phyloP scores from a whole-genome alignment of 2,888 invertebrate genomes.

The Anoncus sp. region DNA sequence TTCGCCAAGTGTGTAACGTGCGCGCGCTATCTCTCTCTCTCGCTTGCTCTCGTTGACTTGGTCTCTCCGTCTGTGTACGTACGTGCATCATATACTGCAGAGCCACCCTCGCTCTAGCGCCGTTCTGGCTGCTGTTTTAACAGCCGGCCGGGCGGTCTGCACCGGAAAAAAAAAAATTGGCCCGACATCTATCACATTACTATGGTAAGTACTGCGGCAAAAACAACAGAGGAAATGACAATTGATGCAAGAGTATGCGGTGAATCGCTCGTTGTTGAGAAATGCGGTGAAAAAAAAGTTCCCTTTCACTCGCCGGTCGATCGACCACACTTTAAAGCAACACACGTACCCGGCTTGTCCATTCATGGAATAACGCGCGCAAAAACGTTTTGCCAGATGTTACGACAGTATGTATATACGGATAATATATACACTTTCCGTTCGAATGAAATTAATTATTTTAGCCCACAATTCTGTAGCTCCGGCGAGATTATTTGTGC shows the following conservation, averaged over 20 bases:
- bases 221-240: constrained; percentile 32
- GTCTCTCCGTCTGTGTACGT: constrained; percentile 29
- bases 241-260: background rate
- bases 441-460: too few species aligned
- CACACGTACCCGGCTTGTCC: background rate
- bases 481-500: too few species aligned
- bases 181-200: constrained; percentile 58
- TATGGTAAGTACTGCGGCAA: constrained; percentile 67
- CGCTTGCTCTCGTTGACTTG: constrained; percentile 3
- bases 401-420: too few species aligned
- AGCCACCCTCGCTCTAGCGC: constrained; percentile 20
- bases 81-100: constrained; percentile 38
- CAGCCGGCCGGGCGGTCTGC: constrained; percentile 29
- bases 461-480: too few species aligned
- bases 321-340: background rate
- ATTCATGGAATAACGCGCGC: too few species aligned
- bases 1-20: constrained; percentile 50
- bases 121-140: constrained; percentile 41
- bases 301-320: background rate
- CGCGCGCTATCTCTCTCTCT: constrained; percentile 34
- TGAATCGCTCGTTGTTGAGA: background rate
- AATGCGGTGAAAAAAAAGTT: background rate
- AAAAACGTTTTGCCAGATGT: too few species aligned
- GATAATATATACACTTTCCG: too few species aligned
- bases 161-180: constrained; percentile 42